phyloP scores from a whole-genome alignment of 1,140 invertebrate genomes.

The Battus philenor region DNA sequence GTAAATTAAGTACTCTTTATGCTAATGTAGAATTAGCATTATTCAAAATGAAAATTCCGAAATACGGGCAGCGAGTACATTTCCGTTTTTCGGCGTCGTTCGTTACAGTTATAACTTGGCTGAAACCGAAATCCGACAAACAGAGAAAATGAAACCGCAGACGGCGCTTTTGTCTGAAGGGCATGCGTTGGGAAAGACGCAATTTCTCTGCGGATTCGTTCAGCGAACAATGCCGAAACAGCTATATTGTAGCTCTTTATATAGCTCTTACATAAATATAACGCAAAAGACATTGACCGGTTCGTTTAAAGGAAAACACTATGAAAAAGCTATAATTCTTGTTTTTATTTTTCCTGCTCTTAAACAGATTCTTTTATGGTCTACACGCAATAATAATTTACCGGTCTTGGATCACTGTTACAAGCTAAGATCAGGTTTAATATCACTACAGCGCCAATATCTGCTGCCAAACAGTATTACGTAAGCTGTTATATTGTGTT shows the following conservation, averaged over 20 bases:
- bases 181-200: slow-evolving; percentile 9
- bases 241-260: slow-evolving; percentile 8
- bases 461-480: too few species aligned
- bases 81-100: background rate
- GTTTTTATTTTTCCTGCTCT: slow-evolving; percentile 2
- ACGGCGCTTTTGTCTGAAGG: slow-evolving; percentile 7
- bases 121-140: slow-evolving; percentile 1
- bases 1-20: too few species aligned
- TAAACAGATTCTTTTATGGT: background rate
- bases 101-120: slow-evolving; percentile 1
- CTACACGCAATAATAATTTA: too few species aligned
- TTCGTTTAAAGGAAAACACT: slow-evolving; percentile 4
- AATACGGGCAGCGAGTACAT: too few species aligned
- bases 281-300: slow-evolving; percentile 9
- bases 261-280: slow-evolving; percentile 11
- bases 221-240: slow-evolving; percentile 7
- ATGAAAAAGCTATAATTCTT: background rate
- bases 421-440: too few species aligned
- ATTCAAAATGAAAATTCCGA: too few species aligned
- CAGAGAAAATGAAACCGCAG: slow-evolving; percentile 5
- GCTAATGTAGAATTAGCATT: too few species aligned
- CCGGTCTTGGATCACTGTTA: too few species aligned
- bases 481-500: too few species aligned
- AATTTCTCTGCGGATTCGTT: slow-evolving; percentile 10
- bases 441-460: too few species aligned